A percentile compares a stretch with the other conserved stretches of the same genome.
These are phyloP conservation scores for Meloidogyne exigua DNA, from an alignment of 1,140 invertebrate genomes.

Conservation along the genomic window DNA sequence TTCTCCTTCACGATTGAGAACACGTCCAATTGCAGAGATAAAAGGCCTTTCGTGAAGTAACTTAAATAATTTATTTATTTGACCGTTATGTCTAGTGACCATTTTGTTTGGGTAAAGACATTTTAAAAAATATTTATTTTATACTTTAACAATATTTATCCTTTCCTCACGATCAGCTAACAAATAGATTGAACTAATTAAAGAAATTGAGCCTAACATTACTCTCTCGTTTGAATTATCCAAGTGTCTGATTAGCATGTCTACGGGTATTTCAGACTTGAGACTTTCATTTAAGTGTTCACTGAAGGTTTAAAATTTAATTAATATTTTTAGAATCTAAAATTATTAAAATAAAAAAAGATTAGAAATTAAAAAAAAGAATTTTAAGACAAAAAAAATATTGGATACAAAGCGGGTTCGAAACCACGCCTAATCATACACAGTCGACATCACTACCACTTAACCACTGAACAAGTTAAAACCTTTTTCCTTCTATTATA, in stretches of 20 bases:
- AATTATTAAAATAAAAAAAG: too few species aligned
- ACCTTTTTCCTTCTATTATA: too few species aligned
- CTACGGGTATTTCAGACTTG: conserved; percentile 40
- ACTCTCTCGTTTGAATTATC: conserved; percentile 52
- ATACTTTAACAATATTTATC: conserved; percentile 38
- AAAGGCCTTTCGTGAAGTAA: conserved; percentile 45
- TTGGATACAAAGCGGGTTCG: too few species aligned
- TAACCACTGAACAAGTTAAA: too few species aligned
- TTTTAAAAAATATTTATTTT: background rate
- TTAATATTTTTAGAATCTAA: background rate
- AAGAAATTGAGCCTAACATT: conserved; percentile 10
- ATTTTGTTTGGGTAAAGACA: background rate
- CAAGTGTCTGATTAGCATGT: conserved; percentile 49
- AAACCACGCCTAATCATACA: too few species aligned
- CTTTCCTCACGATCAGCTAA: conserved; percentile 34
- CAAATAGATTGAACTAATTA: conserved; percentile 30
- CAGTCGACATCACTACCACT: too few species aligned
- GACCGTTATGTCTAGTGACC: too few species aligned
- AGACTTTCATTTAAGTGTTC: conserved; percentile 31
- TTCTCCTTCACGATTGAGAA: conserved; percentile 13
- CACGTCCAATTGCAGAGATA: conserved; percentile 41
- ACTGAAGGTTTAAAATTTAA: background rate
- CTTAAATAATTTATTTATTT: conserved; percentile 17
- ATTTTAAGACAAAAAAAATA: too few species aligned
- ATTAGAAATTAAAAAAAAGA: too few species aligned